phyloP scores from a whole-genome alignment of 2,797 vertebrate genomes.

The Toxotes lorentzi region DNA sequence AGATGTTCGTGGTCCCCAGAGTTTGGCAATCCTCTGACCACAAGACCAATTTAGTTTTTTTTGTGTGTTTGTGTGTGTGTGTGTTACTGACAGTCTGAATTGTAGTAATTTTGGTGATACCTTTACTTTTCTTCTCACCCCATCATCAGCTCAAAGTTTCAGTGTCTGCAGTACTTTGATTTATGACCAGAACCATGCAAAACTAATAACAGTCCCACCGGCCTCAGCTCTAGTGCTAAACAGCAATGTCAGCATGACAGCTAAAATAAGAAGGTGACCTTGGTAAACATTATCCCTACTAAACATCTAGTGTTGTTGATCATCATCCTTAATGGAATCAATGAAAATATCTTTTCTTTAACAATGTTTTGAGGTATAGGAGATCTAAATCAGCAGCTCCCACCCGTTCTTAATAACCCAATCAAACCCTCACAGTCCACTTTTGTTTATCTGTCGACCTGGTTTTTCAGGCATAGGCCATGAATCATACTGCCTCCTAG shows the following conservation, averaged over 20 bases:
- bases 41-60: not conserved
- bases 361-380: not conserved
- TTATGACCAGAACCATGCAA: not conserved
- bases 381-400: not conserved
- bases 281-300: not conserved
- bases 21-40: not conserved
- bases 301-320: not conserved
- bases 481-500: constrained; percentile 65
- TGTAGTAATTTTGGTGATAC: not conserved
- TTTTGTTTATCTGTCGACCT: constrained; percentile 64
- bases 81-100: not conserved
- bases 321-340: not conserved
- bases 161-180: not conserved
- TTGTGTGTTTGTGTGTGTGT: too few relatives aligned
- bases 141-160: not conserved
- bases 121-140: not conserved
- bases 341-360: not conserved
- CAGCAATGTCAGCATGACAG: not conserved
- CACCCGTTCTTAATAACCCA: constrained; percentile 47
- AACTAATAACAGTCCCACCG: not conserved
- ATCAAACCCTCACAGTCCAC: constrained; percentile 53
- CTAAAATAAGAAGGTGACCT: not conserved
- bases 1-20: too few relatives aligned
- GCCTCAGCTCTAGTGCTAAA: not conserved
- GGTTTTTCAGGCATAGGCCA: constrained; percentile 52